These are phyloP conservation scores for Upupa epops DNA, from an alignment of 2,113 vertebrate species.

Conservation along the genomic window DNA sequence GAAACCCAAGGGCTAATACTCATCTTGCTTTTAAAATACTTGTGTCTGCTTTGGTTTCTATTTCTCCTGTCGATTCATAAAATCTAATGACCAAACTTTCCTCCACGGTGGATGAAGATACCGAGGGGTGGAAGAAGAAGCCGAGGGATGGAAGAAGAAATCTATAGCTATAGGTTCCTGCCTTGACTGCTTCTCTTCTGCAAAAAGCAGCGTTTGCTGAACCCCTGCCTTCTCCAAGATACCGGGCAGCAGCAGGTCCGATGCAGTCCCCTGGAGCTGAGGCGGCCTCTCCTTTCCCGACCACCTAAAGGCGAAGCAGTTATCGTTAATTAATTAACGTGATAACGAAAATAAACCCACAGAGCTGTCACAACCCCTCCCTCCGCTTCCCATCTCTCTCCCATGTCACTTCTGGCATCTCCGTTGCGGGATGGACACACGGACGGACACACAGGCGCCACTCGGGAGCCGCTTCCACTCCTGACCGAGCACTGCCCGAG, in stretches of 20 bases:
- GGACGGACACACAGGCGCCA: neutral
- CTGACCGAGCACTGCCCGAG: neutral
- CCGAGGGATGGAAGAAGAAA: too few relatives aligned
- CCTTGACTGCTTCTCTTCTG: neutral
- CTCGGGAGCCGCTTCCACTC: neutral
- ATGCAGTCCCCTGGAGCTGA: neutral
- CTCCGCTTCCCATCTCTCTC: fast-evolving
- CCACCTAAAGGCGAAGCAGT: neutral
- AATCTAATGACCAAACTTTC: neutral
- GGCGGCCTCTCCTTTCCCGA: neutral
- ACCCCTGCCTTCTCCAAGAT: neutral
- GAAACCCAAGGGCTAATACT: neutral
- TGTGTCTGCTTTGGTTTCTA: neutral
- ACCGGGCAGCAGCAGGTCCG: neutral
- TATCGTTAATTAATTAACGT: neutral
- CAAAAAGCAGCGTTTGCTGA: neutral
- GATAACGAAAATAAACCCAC: neutral
- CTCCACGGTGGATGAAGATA: neutral
- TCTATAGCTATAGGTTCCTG: fast-evolving
- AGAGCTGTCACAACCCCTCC: neutral
- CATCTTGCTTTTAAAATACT: neutral
- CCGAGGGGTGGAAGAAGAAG: too few relatives aligned
- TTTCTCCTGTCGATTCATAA: neutral
- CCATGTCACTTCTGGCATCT: neutral
- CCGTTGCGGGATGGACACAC: fast-evolving